Evolutionary conservation across 2,888 invertebrate genomes (phyloP), one percentile per base, ranked within the genome.

Genomic region (Nemapogon koenigi): DNA sequence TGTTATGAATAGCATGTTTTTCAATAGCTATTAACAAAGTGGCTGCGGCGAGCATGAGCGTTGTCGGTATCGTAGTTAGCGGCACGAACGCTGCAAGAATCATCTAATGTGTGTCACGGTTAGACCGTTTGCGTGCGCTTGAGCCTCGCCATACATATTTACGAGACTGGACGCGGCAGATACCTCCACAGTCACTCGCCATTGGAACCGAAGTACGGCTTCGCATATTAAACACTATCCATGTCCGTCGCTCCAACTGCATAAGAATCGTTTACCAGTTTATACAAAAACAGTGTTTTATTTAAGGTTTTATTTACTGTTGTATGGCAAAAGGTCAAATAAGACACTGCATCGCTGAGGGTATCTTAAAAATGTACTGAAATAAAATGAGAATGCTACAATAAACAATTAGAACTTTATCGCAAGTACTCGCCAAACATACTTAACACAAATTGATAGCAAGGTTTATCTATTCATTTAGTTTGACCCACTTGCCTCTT

Each of bases 91-190:
- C 33, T 35, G 16, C 27, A 31, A 36, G 40, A 40, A 31, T 25
- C 29, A 31, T 18, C 28, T 27, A 38, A 37, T 70, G 60, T 73
- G 57, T 76, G 75, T 73, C 76, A 76, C 57, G 72, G 72, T 57
- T 69, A 58, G 49, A 54, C 48, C 51, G 47, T 53, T 53, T 59
- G 59, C 61, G 62, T 64, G 64, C 59, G 52, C 56, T 28, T 45
- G 55, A 53, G 57, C 57, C 49, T 48, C 47, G 47, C 70, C 62
- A 72, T 76, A 67, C 63, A 73, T 76, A 75, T 76, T 72, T 68
- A 72, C 55, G 44, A 50, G 55, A 52, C 57, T 53, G 58, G 57
- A 37, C 33, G 52, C 56, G 56, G 52, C 28, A 4, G 28, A 28
- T 28, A 28, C 33, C 33, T 19, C n/a, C 16, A 31, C 52, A 53